Percentiles rank a stretch among this genome's conserved stretches.
phyloP scores from a whole-genome alignment of 2,797 vertebrate genomes.

The Pseudomugil gertrudae region DNA sequence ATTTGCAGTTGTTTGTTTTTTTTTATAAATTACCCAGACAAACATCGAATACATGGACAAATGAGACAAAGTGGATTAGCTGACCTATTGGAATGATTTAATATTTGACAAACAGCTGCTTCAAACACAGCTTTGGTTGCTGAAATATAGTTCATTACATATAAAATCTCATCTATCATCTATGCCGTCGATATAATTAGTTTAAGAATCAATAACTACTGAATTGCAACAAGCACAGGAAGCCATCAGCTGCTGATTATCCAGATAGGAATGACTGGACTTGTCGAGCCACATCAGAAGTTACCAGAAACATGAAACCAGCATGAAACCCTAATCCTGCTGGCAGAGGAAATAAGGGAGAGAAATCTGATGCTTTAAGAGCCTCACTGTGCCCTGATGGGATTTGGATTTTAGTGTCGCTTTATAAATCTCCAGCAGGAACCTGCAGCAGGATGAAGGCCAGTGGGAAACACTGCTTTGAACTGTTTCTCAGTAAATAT shows the following conservation, averaged over 20 bases:
- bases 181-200: not conserved
- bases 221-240: conserved; percentile 20
- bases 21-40: conserved; percentile 22
- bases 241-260: conserved; percentile 42
- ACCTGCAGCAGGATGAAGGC: conserved; percentile 41
- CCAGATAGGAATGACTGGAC: conserved; percentile 55
- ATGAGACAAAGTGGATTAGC: conserved; percentile 25
- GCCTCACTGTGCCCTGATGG: conserved; percentile 65
- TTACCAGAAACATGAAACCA: conserved; percentile 73
- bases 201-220: conserved; percentile 18
- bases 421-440: conserved; percentile 60
- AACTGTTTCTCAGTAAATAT: conserved; percentile 29
- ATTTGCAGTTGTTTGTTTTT: not conserved
- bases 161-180: conserved; percentile 6
- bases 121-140: conserved; percentile 1
- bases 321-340: conserved; percentile 71
- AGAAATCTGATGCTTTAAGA: conserved; percentile 77
- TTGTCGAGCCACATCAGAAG: conserved; percentile 57
- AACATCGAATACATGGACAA: conserved; percentile 22
- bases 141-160: not conserved
- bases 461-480: conserved; percentile 31
- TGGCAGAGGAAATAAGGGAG: conserved; percentile 68
- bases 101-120: conserved; percentile 17
- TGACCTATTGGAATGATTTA: conserved; percentile 16
- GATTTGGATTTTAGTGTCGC: conserved; percentile 65